phyloP scores from a whole-genome alignment of 2,888 invertebrate species.

The Drosophila glabriapex region DNA sequence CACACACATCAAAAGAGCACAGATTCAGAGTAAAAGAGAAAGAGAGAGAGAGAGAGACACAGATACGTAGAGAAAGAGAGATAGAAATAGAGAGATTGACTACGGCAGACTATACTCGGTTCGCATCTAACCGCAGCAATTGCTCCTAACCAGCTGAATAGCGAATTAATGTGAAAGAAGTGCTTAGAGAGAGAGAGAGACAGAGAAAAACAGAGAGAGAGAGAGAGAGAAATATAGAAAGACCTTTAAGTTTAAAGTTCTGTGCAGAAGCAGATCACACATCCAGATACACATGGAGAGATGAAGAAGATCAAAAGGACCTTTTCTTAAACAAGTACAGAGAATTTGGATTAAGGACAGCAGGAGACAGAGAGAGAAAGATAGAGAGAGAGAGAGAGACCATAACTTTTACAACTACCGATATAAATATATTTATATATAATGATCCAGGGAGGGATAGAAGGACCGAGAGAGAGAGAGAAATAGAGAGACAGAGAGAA shows the following conservation, averaged over 20 bases:
- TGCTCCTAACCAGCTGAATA: not conserved
- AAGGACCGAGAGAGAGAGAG: not conserved
- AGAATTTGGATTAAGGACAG: not conserved
- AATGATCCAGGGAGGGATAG: not conserved
- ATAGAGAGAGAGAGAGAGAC: not conserved
- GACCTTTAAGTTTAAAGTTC: not conserved
- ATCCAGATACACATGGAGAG: not conserved
- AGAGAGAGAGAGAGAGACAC: not conserved
- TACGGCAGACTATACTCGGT: not conserved
- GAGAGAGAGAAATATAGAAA: not conserved
- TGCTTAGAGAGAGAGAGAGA: not conserved
- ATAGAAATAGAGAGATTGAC: not conserved
- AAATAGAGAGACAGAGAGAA: not conserved
- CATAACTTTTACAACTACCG: not conserved
- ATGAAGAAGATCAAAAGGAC: not conserved
- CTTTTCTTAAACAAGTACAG: not conserved
- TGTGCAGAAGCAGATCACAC: not conserved
- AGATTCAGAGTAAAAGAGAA: constrained; percentile 3
- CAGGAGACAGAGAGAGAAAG: not conserved
- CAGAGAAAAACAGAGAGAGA: not conserved
- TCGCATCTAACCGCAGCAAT: not conserved
- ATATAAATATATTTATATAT: not conserved
- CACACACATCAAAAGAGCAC: constrained; percentile 15
- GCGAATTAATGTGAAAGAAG: not conserved
- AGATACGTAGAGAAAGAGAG: not conserved